phyloP scores from a whole-genome alignment of 2,888 invertebrate genomes.

The Anodontia alba region DNA sequence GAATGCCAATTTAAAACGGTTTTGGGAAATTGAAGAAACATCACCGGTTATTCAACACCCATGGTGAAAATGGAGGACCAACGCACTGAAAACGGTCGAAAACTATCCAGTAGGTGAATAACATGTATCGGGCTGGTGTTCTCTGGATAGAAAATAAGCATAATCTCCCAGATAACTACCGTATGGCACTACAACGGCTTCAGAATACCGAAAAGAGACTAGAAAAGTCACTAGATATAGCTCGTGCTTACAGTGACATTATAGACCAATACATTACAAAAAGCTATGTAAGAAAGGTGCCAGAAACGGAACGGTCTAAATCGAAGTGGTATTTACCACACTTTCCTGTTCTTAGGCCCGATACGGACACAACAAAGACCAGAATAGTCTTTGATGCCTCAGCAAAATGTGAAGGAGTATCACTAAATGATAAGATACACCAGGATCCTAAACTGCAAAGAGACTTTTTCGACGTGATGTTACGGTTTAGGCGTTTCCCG shows the following conservation, averaged over 20 bases:
- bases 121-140: slow-evolving; percentile 24
- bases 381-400: slow-evolving; percentile 62
- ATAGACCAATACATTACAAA: slow-evolving; percentile 45
- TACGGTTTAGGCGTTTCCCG: slow-evolving; percentile 40
- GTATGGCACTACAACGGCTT: too few species aligned
- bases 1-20: slow-evolving; percentile 10
- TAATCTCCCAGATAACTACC: too few species aligned
- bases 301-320: background rate
- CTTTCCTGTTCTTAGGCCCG: slow-evolving; percentile 40
- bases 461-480: slow-evolving; percentile 51
- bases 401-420: slow-evolving; percentile 38
- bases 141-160: slow-evolving; percentile 27
- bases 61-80: background rate
- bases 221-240: slow-evolving; percentile 26
- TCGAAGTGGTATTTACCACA: slow-evolving; percentile 47
- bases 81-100: background rate
- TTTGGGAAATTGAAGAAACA: slow-evolving; percentile 38
- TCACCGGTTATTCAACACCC: background rate
- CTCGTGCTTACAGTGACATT: slow-evolving; percentile 26
- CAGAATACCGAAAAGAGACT: too few species aligned
- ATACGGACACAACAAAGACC: slow-evolving; percentile 45
- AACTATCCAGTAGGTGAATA: slow-evolving; percentile 10
- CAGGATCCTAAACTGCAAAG: slow-evolving; percentile 55
- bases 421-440: slow-evolving; percentile 42
- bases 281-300: slow-evolving; percentile 47